phyloP scores from a whole-genome alignment of 2,797 vertebrate species.

The Streptopelia turtur region DNA sequence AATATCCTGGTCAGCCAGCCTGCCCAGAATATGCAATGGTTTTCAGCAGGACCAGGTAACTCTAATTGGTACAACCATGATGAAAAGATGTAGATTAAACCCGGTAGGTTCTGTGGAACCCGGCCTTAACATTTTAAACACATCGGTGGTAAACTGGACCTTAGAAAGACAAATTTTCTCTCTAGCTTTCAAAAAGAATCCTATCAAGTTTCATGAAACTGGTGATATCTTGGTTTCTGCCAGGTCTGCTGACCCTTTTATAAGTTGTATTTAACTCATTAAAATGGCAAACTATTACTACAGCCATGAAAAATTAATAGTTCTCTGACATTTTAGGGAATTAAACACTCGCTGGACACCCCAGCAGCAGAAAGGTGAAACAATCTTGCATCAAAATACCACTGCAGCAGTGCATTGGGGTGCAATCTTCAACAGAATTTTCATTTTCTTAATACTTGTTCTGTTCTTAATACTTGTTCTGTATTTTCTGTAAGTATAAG shows the following conservation, averaged over 20 bases:
- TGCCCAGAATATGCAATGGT: not conserved
- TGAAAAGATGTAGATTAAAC: not conserved
- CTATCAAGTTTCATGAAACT: not conserved
- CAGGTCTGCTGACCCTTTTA: not conserved
- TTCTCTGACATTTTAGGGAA: not conserved
- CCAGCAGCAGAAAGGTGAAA: not conserved
- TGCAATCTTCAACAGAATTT: not conserved
- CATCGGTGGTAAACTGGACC: not conserved
- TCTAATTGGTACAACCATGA: accelerated
- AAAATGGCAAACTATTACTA: not conserved
- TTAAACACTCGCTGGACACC: not conserved
- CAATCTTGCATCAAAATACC: not conserved
- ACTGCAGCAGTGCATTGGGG: not conserved
- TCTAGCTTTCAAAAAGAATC: not conserved
- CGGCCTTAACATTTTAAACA: not conserved
- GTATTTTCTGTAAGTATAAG: not conserved
- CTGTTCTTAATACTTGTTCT: not conserved
- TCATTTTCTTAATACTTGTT: not conserved
- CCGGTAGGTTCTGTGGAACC: not conserved
- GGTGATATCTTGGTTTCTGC: not conserved
- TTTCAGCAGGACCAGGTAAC: not conserved
- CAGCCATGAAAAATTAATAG: not conserved
- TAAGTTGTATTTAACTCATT: not conserved
- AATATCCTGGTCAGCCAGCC: not conserved
- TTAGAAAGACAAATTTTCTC: not conserved